Conservation (phyloP, 2,113 vertebrate genomes). For the Aepyceros melampus region DNA sequence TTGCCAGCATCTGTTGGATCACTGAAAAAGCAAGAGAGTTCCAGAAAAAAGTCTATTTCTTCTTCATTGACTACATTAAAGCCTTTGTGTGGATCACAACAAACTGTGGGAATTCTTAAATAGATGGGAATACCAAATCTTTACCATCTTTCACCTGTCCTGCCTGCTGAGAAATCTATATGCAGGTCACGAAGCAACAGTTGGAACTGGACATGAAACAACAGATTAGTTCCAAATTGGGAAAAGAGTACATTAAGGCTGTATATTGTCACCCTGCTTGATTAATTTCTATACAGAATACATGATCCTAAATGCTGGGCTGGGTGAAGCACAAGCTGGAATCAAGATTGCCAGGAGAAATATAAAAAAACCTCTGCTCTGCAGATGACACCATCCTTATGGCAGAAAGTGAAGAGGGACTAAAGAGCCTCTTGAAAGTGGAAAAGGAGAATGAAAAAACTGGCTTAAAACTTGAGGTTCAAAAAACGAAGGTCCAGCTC, state of each 20-base stretch:
- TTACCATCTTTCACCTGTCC: neutral
- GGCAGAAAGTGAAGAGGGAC: neutral
- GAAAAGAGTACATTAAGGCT: neutral
- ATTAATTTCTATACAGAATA: neutral
- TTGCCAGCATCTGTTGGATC: neutral
- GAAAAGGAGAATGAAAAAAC: neutral
- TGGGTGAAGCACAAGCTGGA: neutral
- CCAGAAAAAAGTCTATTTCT: neutral
- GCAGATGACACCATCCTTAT: neutral
- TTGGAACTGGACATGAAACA: neutral
- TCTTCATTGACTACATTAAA: neutral
- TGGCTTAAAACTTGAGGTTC: neutral
- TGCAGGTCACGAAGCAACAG: neutral
- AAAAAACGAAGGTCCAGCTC: neutral
- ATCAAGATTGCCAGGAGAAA: neutral
- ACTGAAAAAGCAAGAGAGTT: neutral
- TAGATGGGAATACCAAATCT: neutral
- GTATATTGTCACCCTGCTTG: neutral
- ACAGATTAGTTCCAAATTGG: neutral
- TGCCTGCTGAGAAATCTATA: neutral
- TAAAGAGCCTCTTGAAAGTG: neutral
- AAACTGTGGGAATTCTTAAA: neutral
- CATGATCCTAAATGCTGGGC: neutral
- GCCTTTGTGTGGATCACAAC: neutral
- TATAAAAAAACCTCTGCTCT: neutral